Base-by-base conservation (phyloP, 35 echinoderm and acorn worm species). In the Strongylocentrotus purpuratus region DNA sequence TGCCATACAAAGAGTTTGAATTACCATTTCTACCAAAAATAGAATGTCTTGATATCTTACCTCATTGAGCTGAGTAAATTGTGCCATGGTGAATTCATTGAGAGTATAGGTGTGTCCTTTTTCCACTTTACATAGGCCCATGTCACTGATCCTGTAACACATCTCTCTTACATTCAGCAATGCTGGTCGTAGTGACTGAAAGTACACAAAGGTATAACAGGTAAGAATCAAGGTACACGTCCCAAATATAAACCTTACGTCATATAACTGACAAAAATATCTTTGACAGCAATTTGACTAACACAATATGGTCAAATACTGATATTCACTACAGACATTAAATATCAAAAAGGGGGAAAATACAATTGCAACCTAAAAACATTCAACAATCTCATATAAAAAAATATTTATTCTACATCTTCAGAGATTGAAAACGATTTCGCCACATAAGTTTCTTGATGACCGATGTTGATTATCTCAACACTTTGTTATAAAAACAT, bases 81-180 rank as follows among this genome's bases (percentile, higher is more conserved):
- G 98, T 46, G 97, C 97, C 88, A 59, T 88, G 33, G 94, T 99
- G 92, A 99, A 99, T 2, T 97, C 95, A 86, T 95, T 92, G 58
- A 99, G 95, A 32, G 98, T 95, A 90, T 99, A 99, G 6, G 98
- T 97, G 65, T 95, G 95, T 47, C 97, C 98, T 89, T 99, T 99
- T 90, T 99, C 98, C 18, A 99, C 98, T 86, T 97, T 97, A 91
- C 98, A 99, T 5, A 99, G 94, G 46, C 98, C 98, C 98, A 97
- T 98, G 65, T 99, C 98, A 94, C 98, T 99, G 96, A 99, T 99
- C 20, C 98, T 93, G 71, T 99, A 99, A 87, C 98, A 99, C 98
- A 99, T 99, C 95, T 99, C 98, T 86, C 98, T 78, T 1, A 99
- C 98, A 93, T 99, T 99, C 94, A 99, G 94, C 7, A 99, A 94